Conservation (phyloP, 1,140 invertebrate genomes). For the Calliphora vicina region DNA sequence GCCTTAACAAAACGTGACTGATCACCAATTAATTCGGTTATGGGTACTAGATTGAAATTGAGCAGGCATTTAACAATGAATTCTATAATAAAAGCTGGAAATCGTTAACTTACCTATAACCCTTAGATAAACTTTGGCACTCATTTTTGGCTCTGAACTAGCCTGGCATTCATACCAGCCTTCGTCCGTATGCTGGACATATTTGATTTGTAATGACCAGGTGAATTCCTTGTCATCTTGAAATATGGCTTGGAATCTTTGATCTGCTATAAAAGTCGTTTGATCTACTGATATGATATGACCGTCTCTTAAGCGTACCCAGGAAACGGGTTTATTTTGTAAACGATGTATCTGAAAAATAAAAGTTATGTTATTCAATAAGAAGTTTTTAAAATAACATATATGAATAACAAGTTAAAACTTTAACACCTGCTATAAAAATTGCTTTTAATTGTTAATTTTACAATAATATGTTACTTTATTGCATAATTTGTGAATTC, state of each 20-base stretch:
- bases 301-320: slow-evolving; percentile 85
- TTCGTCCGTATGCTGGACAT: slow-evolving; percentile 67
- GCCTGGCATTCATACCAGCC: slow-evolving; percentile 80
- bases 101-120: slow-evolving; percentile 70
- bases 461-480: too few relatives aligned
- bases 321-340: slow-evolving; percentile 89
- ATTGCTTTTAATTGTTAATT: too few relatives aligned
- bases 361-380: slow-evolving; percentile 11
- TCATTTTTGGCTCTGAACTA: slow-evolving; percentile 75
- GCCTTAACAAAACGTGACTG: slow-evolving; percentile 69
- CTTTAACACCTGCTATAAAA: too few relatives aligned
- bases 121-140: slow-evolving; percentile 72
- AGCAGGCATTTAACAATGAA: slow-evolving; percentile 34
- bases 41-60: slow-evolving; percentile 63
- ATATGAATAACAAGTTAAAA: too few relatives aligned
- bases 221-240: slow-evolving; percentile 79
- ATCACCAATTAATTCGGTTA: slow-evolving; percentile 69
- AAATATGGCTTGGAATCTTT: slow-evolving; percentile 83
- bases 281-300: slow-evolving; percentile 89
- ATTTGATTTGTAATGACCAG: slow-evolving; percentile 88
- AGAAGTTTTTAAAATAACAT: too few relatives aligned
- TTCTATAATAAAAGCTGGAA: slow-evolving; percentile 59
- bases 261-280: slow-evolving; percentile 85
- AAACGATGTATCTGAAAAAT: slow-evolving; percentile 75
- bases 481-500: too few relatives aligned